Conservation (phyloP, 2,797 vertebrate genomes). For the Gila robusta region DNA sequence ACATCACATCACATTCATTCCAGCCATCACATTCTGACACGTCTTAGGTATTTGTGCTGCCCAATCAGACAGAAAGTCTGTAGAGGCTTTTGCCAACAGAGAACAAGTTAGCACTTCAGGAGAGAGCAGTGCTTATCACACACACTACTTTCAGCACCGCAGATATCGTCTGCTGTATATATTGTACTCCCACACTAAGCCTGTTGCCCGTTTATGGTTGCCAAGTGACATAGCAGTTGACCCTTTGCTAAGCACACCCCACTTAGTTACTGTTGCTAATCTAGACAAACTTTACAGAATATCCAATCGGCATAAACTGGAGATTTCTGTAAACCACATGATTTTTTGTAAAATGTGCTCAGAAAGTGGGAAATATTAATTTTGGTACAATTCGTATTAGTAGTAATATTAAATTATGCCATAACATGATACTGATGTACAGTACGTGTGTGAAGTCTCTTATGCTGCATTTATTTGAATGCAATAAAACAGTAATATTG, state of each 20-base stretch:
- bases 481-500: neutral
- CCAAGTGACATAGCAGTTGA: neutral
- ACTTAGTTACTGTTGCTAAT: constrained; percentile 13
- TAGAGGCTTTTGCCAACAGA: constrained; percentile 17
- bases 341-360: neutral
- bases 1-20: constrained; percentile 31
- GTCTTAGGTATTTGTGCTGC: constrained; percentile 35
- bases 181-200: neutral
- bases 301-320: neutral
- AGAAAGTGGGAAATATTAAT: neutral
- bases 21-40: constrained; percentile 57
- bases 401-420: neutral
- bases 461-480: neutral
- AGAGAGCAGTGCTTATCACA: constrained; percentile 28
- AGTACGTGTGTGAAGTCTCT: neutral
- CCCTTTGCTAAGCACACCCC: neutral
- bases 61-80: constrained; percentile 29
- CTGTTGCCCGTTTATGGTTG: constrained; percentile 1
- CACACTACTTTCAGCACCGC: constrained; percentile 41
- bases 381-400: neutral
- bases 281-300: neutral
- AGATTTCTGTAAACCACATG: neutral
- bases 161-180: constrained; percentile 47
- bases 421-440: neutral
- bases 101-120: constrained; percentile 33